A percentile compares a stretch with the other conserved stretches of the same genome.
phyloP scores from a whole-genome alignment of 2,797 vertebrate genomes.

The Chromis chromis region DNA sequence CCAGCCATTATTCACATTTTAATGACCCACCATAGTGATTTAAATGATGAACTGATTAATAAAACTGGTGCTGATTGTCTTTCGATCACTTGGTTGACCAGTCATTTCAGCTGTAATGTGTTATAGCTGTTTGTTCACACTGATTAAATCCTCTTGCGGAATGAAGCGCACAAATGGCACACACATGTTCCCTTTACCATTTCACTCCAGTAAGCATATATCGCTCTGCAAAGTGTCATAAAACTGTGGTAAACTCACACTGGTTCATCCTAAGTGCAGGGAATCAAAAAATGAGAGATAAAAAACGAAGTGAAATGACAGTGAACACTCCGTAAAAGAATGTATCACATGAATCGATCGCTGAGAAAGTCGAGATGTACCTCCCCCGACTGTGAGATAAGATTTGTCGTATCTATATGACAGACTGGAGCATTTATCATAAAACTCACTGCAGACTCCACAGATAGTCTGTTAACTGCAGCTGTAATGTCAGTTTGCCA shows the following conservation, averaged over 20 bases:
- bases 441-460: background rate
- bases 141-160: no score
- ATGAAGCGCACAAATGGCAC: background rate
- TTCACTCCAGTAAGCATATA: background rate
- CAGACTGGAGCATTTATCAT: background rate
- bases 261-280: background rate
- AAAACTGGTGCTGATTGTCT: no score
- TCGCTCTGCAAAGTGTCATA: background rate
- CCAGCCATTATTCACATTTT: background rate
- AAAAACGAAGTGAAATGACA: background rate
- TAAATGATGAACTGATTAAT: no score
- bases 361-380: background rate
- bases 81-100: background rate
- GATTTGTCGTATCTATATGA: slow-evolving; percentile 4
- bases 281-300: background rate
- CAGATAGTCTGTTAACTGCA: background rate
- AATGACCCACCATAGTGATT: no score
- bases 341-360: background rate
- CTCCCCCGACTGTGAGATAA: background rate
- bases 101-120: background rate
- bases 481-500: background rate
- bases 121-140: no score
- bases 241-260: background rate
- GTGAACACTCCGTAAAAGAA: background rate
- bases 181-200: background rate